Conservation (phyloP, 2,888 invertebrate species). For the Eledone cirrhosa region DNA sequence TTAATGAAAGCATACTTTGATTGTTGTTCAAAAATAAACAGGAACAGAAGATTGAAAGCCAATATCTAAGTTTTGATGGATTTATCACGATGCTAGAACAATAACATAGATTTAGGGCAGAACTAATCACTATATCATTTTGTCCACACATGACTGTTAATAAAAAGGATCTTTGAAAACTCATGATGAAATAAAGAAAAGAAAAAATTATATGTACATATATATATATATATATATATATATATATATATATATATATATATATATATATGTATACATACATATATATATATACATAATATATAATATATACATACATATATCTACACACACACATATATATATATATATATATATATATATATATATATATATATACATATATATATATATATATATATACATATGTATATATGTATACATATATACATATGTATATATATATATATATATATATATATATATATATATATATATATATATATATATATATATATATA, state of each 20-base stretch:
- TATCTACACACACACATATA: background rate
- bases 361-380: background rate
- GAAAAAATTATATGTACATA: too few relatives aligned
- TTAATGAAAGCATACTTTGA: too few relatives aligned
- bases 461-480: background rate
- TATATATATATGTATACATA: background rate
- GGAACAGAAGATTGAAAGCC: too few relatives aligned
- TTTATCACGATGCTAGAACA: slow-evolving; percentile 9
- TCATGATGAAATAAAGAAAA: too few relatives aligned
- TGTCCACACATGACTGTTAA: too few relatives aligned
- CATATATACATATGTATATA: background rate
- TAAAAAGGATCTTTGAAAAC: too few relatives aligned
- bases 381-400: background rate
- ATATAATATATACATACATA: too few relatives aligned
- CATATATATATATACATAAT: background rate
- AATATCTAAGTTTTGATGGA: slow-evolving; percentile 8
- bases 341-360: background rate
- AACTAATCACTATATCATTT: too few relatives aligned
- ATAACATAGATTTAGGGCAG: slow-evolving; percentile 12
- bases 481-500: background rate
- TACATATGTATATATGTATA: background rate
- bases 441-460: slow-evolving; percentile 2
- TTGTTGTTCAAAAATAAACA: too few relatives aligned
- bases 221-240: too few relatives aligned
- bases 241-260: background rate